Conservation (phyloP, 2,888 invertebrate species). For the Drosophila mayaguana region DNA sequence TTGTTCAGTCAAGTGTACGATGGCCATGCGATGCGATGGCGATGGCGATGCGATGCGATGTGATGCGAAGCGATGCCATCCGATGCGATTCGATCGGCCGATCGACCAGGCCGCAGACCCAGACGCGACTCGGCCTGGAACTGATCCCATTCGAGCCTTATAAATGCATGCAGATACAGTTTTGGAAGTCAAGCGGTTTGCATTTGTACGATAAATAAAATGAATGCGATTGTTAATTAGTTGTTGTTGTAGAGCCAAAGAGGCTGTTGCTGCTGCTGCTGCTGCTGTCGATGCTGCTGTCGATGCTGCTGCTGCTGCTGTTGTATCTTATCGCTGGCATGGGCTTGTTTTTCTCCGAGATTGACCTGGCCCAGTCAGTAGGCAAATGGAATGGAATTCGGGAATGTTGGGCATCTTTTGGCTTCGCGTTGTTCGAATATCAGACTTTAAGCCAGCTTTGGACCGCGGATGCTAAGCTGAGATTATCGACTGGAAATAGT, state of each 20-base stretch:
- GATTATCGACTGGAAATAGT: slow-evolving; percentile 44
- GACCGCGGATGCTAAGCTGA: slow-evolving; percentile 35
- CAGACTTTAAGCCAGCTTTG: slow-evolving; percentile 34
- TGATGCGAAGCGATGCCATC: slow-evolving; percentile 28
- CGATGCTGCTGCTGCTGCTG: slow-evolving; percentile 21
- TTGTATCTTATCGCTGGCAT: slow-evolving; percentile 66
- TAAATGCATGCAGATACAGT: slow-evolving; percentile 80
- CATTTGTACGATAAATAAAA: slow-evolving; percentile 80
- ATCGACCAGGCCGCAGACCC: slow-evolving; percentile 11
- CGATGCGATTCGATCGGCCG: slow-evolving; percentile 48
- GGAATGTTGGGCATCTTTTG: slow-evolving; percentile 42
- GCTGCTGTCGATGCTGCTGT: slow-evolving; percentile 24
- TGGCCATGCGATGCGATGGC: slow-evolving; percentile 16
- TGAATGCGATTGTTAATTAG: slow-evolving; percentile 81
- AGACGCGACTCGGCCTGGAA: slow-evolving; percentile 3
- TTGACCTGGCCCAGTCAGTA: slow-evolving; percentile 61
- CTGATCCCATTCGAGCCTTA: slow-evolving; percentile 53
- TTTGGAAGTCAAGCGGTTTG: slow-evolving; percentile 80
- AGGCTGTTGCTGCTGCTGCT: slow-evolving; percentile 38
- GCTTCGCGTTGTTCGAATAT: slow-evolving; percentile 43
- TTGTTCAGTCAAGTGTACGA: slow-evolving; percentile 77
- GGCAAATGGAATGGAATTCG: slow-evolving; percentile 63
- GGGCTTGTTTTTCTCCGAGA: slow-evolving; percentile 65
- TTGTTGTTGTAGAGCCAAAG: slow-evolving; percentile 65
- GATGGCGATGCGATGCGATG: slow-evolving; percentile 27